Evolutionary conservation across 2,113 vertebrate genomes (phyloP).

Genomic region (Hyperopisus bebe): DNA sequence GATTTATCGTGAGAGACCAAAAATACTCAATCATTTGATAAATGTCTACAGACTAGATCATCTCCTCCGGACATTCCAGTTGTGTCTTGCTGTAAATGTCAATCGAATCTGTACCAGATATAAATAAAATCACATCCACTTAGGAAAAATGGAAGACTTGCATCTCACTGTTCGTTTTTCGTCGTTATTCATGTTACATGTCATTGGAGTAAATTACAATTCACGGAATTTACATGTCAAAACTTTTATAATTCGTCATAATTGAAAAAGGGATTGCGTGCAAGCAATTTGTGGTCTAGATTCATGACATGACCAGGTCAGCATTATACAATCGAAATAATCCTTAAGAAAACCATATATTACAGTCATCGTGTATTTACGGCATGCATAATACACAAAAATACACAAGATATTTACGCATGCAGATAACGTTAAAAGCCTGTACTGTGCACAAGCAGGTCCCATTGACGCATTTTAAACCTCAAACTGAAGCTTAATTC

Average conservation of each 20-base stretch:
- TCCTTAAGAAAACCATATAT: not conserved
- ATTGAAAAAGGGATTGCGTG: not conserved
- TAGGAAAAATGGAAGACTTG: not conserved
- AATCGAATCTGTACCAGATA: not conserved
- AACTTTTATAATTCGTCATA: not conserved
- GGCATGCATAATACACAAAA: not conserved
- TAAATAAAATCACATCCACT: not conserved
- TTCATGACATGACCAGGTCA: not conserved
- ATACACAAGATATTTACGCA: not conserved
- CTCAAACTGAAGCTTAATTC: not conserved
- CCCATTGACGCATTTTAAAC: not conserved
- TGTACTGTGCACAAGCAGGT: not conserved
- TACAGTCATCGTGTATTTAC: not conserved
- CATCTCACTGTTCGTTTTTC: not conserved
- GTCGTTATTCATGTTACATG: not conserved
- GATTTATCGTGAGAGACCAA: not conserved
- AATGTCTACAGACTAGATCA: not conserved
- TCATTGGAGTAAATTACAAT: not conserved
- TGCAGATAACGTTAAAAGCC: not conserved
- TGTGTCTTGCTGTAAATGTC: not conserved
- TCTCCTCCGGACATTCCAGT: not conserved
- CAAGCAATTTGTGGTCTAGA: not conserved
- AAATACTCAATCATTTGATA: not conserved
- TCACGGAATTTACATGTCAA: not conserved
- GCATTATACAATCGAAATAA: not conserved